phyloP scores from a whole-genome alignment of 1,140 invertebrate genomes.

The Rhopalosiphum maidis region DNA sequence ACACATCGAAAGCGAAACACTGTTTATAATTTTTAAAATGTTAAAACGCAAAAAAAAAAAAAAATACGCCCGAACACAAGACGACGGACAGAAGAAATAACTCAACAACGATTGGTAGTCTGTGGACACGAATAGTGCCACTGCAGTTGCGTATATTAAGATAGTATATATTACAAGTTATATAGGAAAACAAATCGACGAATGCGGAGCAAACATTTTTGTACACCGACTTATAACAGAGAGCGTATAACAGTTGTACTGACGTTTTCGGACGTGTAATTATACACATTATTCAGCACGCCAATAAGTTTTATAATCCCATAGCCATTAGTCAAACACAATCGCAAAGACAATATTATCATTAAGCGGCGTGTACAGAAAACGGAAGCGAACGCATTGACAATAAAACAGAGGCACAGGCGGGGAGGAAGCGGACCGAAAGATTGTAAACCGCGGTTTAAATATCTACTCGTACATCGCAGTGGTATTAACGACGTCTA shows the following conservation, averaged over 20 bases:
- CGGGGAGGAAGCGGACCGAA: background rate
- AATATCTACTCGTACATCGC: background rate
- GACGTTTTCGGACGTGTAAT: background rate
- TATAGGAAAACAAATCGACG: background rate
- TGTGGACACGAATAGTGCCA: background rate
- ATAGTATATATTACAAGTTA: background rate
- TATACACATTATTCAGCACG: background rate
- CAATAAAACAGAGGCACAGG: background rate
- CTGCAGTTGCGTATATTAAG: background rate
- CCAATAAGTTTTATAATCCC: slow-evolving; percentile 4
- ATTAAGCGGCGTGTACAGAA: background rate
- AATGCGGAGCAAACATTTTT: background rate
- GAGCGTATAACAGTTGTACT: background rate
- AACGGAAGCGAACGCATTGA: background rate
- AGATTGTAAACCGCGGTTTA: background rate
- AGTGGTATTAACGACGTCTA: background rate
- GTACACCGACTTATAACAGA: background rate
- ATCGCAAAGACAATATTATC: slow-evolving; percentile 5
- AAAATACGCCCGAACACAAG: background rate
- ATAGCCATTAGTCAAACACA: slow-evolving; percentile 7
- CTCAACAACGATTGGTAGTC: background rate
- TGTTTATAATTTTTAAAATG: background rate
- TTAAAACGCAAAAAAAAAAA: background rate
- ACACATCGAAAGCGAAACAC: background rate
- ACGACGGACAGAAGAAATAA: background rate